phyloP scores from a whole-genome alignment of 2,888 invertebrate species.

The Augochlorella aurata region DNA sequence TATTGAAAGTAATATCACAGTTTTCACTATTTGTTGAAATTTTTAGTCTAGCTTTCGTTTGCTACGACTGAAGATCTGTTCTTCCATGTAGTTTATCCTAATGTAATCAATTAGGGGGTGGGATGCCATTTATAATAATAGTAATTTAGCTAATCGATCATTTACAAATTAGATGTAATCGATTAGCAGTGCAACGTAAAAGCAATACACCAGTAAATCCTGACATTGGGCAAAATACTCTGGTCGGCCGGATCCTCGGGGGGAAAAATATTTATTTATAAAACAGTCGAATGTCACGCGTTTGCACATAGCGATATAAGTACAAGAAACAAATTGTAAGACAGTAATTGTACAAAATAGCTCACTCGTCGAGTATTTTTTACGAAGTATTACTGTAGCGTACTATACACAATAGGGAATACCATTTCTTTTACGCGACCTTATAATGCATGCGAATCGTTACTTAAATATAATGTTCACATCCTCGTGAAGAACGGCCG shows the following conservation, averaged over 20 bases:
- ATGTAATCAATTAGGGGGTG: conserved; percentile 62
- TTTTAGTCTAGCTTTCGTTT: conserved; percentile 73
- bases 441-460: conserved; percentile 26
- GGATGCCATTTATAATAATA: conserved; percentile 69
- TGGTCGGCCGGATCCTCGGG: conserved; percentile 61
- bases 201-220: conserved; percentile 79
- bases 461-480: conserved; percentile 13
- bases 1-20: conserved; percentile 62
- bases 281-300: conserved; percentile 11
- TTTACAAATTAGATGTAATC: conserved; percentile 65
- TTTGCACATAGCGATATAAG: conserved; percentile 28
- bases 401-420: conserved; percentile 6
- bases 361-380: conserved; percentile 36
- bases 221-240: conserved; percentile 79
- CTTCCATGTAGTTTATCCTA: conserved; percentile 80
- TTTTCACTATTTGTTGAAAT: conserved; percentile 66
- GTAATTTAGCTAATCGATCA: conserved; percentile 69
- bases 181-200: conserved; percentile 69
- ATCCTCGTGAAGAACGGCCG: conserved; percentile 43
- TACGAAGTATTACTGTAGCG: conserved; percentile 36
- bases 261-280: conserved; percentile 9
- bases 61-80: conserved; percentile 78
- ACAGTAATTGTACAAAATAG: conserved; percentile 24
- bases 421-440: conserved; percentile 12
- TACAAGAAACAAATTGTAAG: conserved; percentile 19